Percentiles rank a stretch among this genome's conserved stretches.
Conservation (phyloP, 2,888 invertebrate species). For the Rutpela maculata region DNA sequence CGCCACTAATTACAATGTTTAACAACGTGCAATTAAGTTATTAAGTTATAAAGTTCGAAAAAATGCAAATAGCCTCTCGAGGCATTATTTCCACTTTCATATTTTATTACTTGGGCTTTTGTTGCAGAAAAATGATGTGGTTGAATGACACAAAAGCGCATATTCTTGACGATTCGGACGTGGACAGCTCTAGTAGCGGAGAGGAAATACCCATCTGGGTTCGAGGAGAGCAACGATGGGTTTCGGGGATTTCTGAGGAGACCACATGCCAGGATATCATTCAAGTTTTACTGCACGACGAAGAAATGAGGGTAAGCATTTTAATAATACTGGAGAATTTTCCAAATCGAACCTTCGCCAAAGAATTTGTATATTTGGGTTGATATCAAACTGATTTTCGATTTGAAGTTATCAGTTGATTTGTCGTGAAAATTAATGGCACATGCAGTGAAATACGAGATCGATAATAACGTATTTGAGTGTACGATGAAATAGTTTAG, state of each 20-base stretch:
- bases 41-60: slow-evolving; percentile 8
- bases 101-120: background rate
- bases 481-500: too few relatives aligned
- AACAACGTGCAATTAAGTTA: background rate
- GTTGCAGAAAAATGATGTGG: slow-evolving; percentile 66
- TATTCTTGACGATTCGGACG: slow-evolving; percentile 62
- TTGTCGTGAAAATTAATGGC: too few relatives aligned
- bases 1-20: background rate
- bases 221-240: slow-evolving; percentile 86
- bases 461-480: too few relatives aligned
- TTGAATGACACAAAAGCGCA: slow-evolving; percentile 62
- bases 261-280: slow-evolving; percentile 89
- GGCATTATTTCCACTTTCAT: background rate
- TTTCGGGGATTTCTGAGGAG: slow-evolving; percentile 84
- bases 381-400: too few relatives aligned
- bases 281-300: slow-evolving; percentile 80
- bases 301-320: slow-evolving; percentile 70
- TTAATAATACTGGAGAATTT: background rate
- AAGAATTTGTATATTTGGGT: too few relatives aligned
- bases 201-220: slow-evolving; percentile 86
- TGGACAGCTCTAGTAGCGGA: slow-evolving; percentile 77
- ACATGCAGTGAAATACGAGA: too few relatives aligned
- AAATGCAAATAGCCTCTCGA: background rate
- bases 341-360: too few relatives aligned
- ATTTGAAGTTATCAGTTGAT: too few relatives aligned